Evolutionary conservation across 2,113 vertebrate species (phyloP).

Genomic region (Benitochromis conjunctus): DNA sequence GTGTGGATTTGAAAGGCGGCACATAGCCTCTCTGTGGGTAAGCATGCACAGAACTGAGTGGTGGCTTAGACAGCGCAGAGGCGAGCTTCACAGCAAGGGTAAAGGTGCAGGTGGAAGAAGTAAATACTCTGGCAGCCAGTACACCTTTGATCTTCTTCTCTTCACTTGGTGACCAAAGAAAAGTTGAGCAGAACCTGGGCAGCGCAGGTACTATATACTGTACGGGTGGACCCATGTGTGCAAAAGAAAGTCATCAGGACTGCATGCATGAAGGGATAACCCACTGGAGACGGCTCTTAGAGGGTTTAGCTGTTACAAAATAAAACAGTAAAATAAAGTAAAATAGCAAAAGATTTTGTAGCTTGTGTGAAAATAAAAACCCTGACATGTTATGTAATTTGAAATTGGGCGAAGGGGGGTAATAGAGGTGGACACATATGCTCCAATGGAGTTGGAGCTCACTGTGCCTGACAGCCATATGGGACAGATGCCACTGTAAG

Average conservation of each 20-base stretch:
- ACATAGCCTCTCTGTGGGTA: background rate
- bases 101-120: background rate
- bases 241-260: background rate
- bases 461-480: slow-evolving; percentile 23
- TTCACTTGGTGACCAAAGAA: background rate
- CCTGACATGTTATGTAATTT: slow-evolving; percentile 11
- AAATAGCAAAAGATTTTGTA: background rate
- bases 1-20: background rate
- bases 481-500: slow-evolving; percentile 34
- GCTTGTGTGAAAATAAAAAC: slow-evolving; percentile 3
- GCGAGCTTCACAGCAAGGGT: background rate
- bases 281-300: background rate
- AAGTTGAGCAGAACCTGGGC: background rate
- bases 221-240: background rate
- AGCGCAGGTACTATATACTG: background rate
- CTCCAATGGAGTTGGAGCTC: slow-evolving; percentile 14
- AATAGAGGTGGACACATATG: slow-evolving; percentile 33
- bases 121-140: background rate
- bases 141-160: background rate
- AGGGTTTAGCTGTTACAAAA: background rate
- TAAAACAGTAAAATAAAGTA: background rate
- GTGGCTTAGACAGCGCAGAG: background rate
- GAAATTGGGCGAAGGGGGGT: background rate
- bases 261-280: background rate
- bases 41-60: background rate